Evolutionary conservation across 2,113 vertebrate species (phyloP), one percentile per base, ranked within the genome.

Genomic region (Perognathus longimembris): DNA sequence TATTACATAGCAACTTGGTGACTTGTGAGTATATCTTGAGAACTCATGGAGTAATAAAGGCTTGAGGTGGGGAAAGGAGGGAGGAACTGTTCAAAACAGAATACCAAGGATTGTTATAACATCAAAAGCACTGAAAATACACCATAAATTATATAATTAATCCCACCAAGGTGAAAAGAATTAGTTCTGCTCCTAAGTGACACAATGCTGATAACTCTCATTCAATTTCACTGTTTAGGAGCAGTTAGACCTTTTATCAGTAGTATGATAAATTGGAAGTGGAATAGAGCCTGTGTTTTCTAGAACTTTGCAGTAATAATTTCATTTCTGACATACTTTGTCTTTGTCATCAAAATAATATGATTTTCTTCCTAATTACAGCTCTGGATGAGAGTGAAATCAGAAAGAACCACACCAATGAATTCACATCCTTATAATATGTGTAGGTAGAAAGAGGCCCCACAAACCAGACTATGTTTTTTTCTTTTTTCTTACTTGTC

Each of bases 341-440:
- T 95, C 87, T 94, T 59, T 94, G 81, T 94, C 92, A 94, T 96
- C 89, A 90, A 94, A 70, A 77, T 94, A 96, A 95, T 93, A 93
- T 79, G 86, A 95, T 96, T 91, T 95, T 40, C 91, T 96, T 94
- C 86, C 96, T 96, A 95, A 96, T 95, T 95, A 93, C 24, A 67
- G 95, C 95, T 95, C 85, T 96, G 80, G 30, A 71, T 63, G 57
- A 92, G 91, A 54, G 77, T 85, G 88, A 92, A 94, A 93, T 91
- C 94, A 95, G 78, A 93, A 95, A 89, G 93, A 95, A 24, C 38
- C 73, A 84, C 21, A 34, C 80, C n/a, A 42, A 38, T 75, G 32
- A 95, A 96, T 96, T 76, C 93, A 89, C 92, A 84, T 81, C 70
- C 73, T 91, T 93, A 70, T n/a, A 78, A 77, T 71, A 36, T 22